Percentiles rank a stretch among this genome's conserved stretches.
phyloP scores from a whole-genome alignment of 1,140 invertebrate genomes.

The Zeugodacus cucurbitae region DNA sequence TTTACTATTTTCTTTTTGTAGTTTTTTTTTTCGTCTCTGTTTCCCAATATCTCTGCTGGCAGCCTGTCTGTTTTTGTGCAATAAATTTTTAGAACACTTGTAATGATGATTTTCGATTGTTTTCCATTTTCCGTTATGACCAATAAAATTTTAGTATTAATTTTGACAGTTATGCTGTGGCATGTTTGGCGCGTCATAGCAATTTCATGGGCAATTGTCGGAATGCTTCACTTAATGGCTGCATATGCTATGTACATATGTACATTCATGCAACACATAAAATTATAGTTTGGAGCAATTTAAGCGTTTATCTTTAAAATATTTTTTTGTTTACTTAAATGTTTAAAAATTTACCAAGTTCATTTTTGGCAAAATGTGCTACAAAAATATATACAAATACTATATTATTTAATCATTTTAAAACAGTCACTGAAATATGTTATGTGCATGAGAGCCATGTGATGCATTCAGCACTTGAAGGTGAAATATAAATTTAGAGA shows the following conservation, averaged over 20 bases:
- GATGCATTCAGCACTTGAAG: too few species aligned
- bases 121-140: conserved; percentile 20
- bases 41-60: neutral
- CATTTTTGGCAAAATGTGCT: too few species aligned
- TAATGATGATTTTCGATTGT: conserved; percentile 32
- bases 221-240: neutral
- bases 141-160: conserved; percentile 21
- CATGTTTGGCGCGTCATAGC: neutral
- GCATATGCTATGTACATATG: neutral
- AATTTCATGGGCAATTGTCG: neutral
- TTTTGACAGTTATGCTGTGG: conserved; percentile 3
- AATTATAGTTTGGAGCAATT: too few species aligned
- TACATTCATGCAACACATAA: neutral
- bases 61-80: neutral
- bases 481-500: too few species aligned
- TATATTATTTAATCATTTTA: too few species aligned
- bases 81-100: neutral
- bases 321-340: too few species aligned
- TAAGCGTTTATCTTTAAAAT: too few species aligned
- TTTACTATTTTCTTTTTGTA: neutral
- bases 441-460: too few species aligned
- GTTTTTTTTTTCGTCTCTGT: neutral
- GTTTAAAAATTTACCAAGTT: too few species aligned
- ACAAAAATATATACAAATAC: too few species aligned
- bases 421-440: too few species aligned